phyloP scores from a whole-genome alignment of 2,888 invertebrate species.

The Pediacus dermestoides region DNA sequence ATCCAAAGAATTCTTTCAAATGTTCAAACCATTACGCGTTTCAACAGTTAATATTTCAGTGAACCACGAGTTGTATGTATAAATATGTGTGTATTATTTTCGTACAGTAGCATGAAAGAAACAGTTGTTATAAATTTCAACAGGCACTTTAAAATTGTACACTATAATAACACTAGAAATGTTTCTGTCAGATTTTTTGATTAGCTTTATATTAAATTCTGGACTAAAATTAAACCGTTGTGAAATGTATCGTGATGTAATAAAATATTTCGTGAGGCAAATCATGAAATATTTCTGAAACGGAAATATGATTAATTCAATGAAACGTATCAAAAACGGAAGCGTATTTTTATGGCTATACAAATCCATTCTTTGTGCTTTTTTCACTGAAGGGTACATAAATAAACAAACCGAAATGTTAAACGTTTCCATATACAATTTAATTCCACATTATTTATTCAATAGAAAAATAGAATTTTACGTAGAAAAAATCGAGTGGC shows the following conservation, averaged over 20 bases:
- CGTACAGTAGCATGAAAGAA: slow-evolving; percentile 14
- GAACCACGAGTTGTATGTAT: too few relatives aligned
- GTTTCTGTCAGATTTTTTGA: slow-evolving; percentile 19
- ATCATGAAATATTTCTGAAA: slow-evolving; percentile 18
- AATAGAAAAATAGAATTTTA: too few relatives aligned
- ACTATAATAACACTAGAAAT: slow-evolving; percentile 8
- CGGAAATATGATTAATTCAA: slow-evolving; percentile 18
- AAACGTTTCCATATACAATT: too few relatives aligned
- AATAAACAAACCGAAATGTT: too few relatives aligned
- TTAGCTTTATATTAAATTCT: slow-evolving; percentile 19
- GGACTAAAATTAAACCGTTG: slow-evolving; percentile 19
- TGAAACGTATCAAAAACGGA: slow-evolving; percentile 10
- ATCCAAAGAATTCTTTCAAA: slow-evolving; percentile 13
- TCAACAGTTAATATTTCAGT: slow-evolving; percentile 19
- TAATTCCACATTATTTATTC: too few relatives aligned
- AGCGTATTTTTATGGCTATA: too few relatives aligned
- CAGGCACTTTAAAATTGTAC: slow-evolving; percentile 21
- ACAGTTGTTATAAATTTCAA: slow-evolving; percentile 22
- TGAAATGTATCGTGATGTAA: slow-evolving; percentile 16
- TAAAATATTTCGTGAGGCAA: slow-evolving; percentile 18
- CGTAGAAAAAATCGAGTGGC: too few relatives aligned
- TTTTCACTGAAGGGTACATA: too few relatives aligned
- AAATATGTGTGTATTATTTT: too few relatives aligned
- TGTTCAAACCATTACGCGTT: slow-evolving; percentile 12
- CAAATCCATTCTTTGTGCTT: too few relatives aligned